Evolutionary conservation across 2,113 vertebrate genomes (phyloP).

Genomic region (Felis chaus): DNA sequence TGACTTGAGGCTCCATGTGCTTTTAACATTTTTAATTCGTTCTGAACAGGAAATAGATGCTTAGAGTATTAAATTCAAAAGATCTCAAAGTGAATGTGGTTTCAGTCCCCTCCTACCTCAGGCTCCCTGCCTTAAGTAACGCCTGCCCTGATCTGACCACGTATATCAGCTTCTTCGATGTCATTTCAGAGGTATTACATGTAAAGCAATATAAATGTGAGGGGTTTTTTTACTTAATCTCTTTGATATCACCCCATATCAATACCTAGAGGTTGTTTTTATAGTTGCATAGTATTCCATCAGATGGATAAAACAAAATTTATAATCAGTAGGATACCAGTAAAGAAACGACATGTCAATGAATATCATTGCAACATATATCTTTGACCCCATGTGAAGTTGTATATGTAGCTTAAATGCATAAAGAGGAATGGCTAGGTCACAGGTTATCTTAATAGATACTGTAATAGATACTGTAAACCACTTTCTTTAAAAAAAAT

Average conservation of each 20-base stretch:
- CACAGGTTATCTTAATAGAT: background rate
- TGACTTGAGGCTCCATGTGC: background rate
- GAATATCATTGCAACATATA: background rate
- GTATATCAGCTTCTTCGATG: background rate
- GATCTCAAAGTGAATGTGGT: background rate
- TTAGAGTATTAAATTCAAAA: background rate
- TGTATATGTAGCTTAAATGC: background rate
- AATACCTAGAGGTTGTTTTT: background rate
- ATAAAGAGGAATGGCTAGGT: background rate
- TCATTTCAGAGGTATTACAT: background rate
- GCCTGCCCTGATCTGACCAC: background rate
- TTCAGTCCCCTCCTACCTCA: background rate
- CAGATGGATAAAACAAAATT: background rate
- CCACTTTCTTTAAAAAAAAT: background rate
- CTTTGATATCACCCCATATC: background rate
- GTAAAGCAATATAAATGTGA: background rate
- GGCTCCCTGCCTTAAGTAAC: background rate
- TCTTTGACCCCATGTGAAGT: background rate
- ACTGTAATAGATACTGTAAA: background rate
- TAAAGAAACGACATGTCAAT: background rate
- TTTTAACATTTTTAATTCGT: background rate
- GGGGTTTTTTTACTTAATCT: background rate
- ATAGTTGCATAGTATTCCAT: background rate
- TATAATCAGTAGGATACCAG: background rate
- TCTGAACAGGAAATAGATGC: constrained; percentile 16